Base-by-base conservation (phyloP, 2,888 invertebrate species). In the Dasysyrphus tricinctus region DNA sequence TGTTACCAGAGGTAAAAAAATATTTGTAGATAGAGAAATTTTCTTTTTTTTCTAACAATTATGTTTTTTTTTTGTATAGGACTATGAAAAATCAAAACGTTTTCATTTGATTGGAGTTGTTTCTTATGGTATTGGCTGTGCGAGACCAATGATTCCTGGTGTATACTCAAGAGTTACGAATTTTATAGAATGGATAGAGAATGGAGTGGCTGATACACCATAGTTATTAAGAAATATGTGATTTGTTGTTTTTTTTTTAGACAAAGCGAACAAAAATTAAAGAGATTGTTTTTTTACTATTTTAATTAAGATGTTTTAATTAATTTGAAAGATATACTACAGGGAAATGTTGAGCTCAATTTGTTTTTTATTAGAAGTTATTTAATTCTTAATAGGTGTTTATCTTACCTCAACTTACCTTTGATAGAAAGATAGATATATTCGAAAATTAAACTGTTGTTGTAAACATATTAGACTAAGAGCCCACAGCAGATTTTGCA, bases 121-220 rank as follows among this genome's bases (percentile, higher is more conserved):
- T 1, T 95, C 95, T 0, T 96, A 95, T 90, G 96, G 95, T 4
- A 94, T 94, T 88, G 93, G 94, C 56, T 95, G 95, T 90, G 95
- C 95, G 0, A 94, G 95, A 88, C 93, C 94, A 3, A 93, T 94
- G 5, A 94, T 93, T 86, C 95, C 95, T 19, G 95, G 95, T 2
- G 95, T 95, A 8, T 96, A 96, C 89, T 93, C 95, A 0, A 93
- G 94, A 88, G 94, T 95, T 0, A 94, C 94, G 5, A 90, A 93
- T 69, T 95, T 94, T 88, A 89, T 94, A 8, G 94, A 95, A 88
- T 96, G 96, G 96, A 95, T 96, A 79, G 87, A 90, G 75, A 88
- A 91, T 88, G 93, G 88, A 88, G 75, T 93, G n/a, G 89, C 90
- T 29, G 77, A 91, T 75, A 90, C 92, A 12, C 61, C 74, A 32